Evolutionary conservation across 92 coral and sea anemone species (phyloP), one percentile per base, ranked within the genome.

Genomic region (Actinostola sp.): DNA sequence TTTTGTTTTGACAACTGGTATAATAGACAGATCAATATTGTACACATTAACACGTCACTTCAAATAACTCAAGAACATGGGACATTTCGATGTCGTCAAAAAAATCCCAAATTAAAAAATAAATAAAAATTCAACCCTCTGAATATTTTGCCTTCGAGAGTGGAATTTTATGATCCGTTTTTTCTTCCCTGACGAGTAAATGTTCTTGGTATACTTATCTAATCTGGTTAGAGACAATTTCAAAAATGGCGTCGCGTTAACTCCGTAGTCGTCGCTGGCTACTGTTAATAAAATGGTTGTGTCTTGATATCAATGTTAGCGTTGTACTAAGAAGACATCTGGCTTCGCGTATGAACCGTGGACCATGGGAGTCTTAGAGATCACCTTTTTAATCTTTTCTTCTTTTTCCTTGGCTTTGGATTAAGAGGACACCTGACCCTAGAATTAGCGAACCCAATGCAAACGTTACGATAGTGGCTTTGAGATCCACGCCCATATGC

Each of bases 21-120:
- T 74, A 79, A 76, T 79, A 63, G 80, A 31, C 46, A 61, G 58
- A 75, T 87, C 71, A 79, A 83, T 72, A 76, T 61, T 66, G 72
- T 75, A 78, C 65, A 14, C 46, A 62, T 45, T 16, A 71, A 80
- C 85, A 60, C 66, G 25, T 41, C 73, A 30, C 39, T 67, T 58
- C 66, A 74, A 77, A 55, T 30, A 61, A 21, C 63, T 36, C 24
- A 17, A 50, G 34, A 50, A 30, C 57, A 57, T 5, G n/a, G n/a
- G n/a, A n/a, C n/a, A n/a, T n/a, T n/a, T n/a, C n/a, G n/a, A n/a
- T n/a, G n/a, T n/a, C n/a, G n/a, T n/a, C n/a, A n/a, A n/a, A n/a
- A n/a, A n/a, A n/a, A n/a, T n/a, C n/a, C n/a, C n/a, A n/a, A n/a
- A n/a, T n/a, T n/a, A n/a, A n/a, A n/a, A n/a, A n/a, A n/a, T 15